A percentile compares a stretch with the other conserved stretches of the same genome.
Conservation (phyloP, 2,888 invertebrate species). For the Diaperis boleti region DNA sequence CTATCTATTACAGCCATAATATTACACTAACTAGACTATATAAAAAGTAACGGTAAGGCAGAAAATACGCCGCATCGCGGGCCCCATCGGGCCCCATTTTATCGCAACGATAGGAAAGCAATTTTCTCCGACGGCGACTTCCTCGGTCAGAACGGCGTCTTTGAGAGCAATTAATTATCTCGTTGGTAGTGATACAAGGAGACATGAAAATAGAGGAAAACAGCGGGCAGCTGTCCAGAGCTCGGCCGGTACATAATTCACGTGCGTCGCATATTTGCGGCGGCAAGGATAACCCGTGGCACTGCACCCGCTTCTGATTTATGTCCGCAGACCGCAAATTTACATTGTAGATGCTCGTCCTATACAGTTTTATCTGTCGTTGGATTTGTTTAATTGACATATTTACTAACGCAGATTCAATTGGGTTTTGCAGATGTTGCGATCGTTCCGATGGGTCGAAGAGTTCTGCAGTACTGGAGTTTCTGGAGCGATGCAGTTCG, state of each 20-base stretch:
- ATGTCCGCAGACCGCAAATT: background rate
- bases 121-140: constrained; percentile 6
- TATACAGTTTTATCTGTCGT: background rate
- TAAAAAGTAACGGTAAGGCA: too few relatives aligned
- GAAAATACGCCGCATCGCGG: too few relatives aligned
- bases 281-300: constrained; percentile 12
- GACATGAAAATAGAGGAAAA: constrained; percentile 19
- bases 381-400: background rate
- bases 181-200: constrained; percentile 15
- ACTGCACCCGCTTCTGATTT: constrained; percentile 26
- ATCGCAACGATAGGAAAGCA: background rate
- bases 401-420: too few relatives aligned
- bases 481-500: too few relatives aligned
- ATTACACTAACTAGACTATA: too few relatives aligned
- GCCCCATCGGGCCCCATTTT: constrained; percentile 4
- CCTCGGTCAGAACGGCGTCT: background rate
- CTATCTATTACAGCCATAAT: too few relatives aligned
- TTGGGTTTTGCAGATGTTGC: too few relatives aligned
- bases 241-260: constrained; percentile 20
- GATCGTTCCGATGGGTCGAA: too few relatives aligned
- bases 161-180: constrained; percentile 13
- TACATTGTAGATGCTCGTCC: constrained; percentile 3
- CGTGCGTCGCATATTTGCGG: constrained; percentile 28
- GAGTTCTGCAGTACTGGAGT: too few relatives aligned
- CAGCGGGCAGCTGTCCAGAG: constrained; percentile 23